These are phyloP conservation scores for Phalera bucephala DNA, from an alignment of 2,888 invertebrate species.

Conservation along the genomic window DNA sequence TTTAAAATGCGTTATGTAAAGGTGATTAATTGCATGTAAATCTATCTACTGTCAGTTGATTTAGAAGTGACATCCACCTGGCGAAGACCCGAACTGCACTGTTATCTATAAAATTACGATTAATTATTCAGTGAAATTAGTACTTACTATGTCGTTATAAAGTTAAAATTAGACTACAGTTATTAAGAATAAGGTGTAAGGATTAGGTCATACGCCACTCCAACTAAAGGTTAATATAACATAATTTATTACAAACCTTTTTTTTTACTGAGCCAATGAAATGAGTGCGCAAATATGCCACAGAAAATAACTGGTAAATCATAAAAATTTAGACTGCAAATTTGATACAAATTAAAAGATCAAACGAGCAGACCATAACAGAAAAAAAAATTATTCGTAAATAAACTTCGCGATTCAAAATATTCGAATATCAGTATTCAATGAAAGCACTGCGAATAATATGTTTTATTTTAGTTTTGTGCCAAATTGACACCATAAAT, in stretches of 20 bases:
- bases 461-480: too few relatives aligned
- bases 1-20: too few relatives aligned
- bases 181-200: slow-evolving; percentile 29
- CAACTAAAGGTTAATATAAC: slow-evolving; percentile 32
- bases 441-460: too few relatives aligned
- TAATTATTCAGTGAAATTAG: slow-evolving; percentile 38
- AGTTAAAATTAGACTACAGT: slow-evolving; percentile 38
- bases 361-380: slow-evolving; percentile 36
- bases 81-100: slow-evolving; percentile 44
- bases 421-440: too few relatives aligned
- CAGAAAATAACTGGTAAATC: slow-evolving; percentile 38
- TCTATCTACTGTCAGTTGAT: slow-evolving; percentile 16
- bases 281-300: slow-evolving; percentile 49
- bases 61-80: slow-evolving; percentile 37
- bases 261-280: slow-evolving; percentile 39
- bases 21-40: slow-evolving; percentile 6
- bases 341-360: slow-evolving; percentile 27
- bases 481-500: too few relatives aligned
- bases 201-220: slow-evolving; percentile 47
- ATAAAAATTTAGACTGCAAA: slow-evolving; percentile 24
- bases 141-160: slow-evolving; percentile 37
- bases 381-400: too few relatives aligned
- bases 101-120: slow-evolving; percentile 55
- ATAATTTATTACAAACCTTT: slow-evolving; percentile 39
- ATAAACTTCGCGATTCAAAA: too few relatives aligned